Base-by-base conservation (phyloP, 92 coral and sea anemone species). In the Muricea muricata region DNA sequence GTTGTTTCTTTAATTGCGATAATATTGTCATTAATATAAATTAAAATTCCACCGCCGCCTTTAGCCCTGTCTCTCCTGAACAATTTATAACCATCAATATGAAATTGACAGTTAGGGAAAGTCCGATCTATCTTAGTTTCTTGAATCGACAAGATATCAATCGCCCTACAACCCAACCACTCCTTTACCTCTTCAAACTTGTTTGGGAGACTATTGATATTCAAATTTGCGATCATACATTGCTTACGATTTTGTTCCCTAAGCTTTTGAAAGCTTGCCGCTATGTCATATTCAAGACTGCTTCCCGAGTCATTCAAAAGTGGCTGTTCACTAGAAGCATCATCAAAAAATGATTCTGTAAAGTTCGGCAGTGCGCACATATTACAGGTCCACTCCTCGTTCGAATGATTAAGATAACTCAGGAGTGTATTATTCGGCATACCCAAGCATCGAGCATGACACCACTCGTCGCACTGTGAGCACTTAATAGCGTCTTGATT, bases 401-500 rank as follows among this genome's bases (percentile, higher is more conserved):
- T 60, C 15, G 90, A 77, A 25, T 55, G 67, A 23, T 81, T 35
- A 14, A 87, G 82, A 32, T 87, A 87, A 75, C 60, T 57, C 56
- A 77, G 60, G 47, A 73, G 82, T 18, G 33, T 65, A 17, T 73
- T 42, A 6, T 12, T 28, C 14, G 91, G 74, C 84, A 73, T 45
- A 32, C 42, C 40, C 29, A 87, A 48, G 70, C 91, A 87, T 30
- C 72, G 69, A 7, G 78, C 84, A 74, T 87, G 91, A 24, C 77
- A 87, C 91, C 87, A 82, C 31, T 25, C 54, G n/a, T 73, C 42
- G 73, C 87, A 87, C 31, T 21, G 42, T 17, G 87, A 39, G 40
- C 91, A 82, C 91, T 81, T 73, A 28, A 87, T 82, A 81, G 90
- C 90, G 75, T 86, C 86, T 67, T 86, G 90, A 32, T 86, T 86